Conservation (phyloP, 2,797 vertebrate species). For the Sebastes baramenuke region DNA sequence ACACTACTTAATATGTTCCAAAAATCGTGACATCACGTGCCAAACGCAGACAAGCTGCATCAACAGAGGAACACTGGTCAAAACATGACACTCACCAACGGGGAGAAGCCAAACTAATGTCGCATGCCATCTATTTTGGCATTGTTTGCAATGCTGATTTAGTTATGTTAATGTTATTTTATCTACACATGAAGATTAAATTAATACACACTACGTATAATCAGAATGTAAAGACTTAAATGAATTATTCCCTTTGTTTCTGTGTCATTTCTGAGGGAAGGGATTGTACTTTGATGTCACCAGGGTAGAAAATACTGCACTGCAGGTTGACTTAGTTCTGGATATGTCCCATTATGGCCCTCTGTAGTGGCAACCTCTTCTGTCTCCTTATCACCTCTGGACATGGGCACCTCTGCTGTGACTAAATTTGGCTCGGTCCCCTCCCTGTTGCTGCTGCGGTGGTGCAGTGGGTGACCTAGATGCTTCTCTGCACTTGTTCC, state of each 20-base stretch:
- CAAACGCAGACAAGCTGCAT: not conserved
- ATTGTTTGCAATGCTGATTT: not conserved
- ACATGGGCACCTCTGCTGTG: slow-evolving; percentile 64
- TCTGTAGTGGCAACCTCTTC: slow-evolving; percentile 17
- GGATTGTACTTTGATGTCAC: slow-evolving; percentile 29
- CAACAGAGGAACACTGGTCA: not conserved
- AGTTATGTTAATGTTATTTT: not conserved
- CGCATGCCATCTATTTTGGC: not conserved
- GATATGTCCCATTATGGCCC: slow-evolving; percentile 29
- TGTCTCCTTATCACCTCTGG: slow-evolving; percentile 70
- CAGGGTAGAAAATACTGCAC: slow-evolving; percentile 14
- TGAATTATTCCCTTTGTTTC: not conserved
- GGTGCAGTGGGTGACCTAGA: slow-evolving; percentile 68
- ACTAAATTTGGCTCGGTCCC: slow-evolving; percentile 60
- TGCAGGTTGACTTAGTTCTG: slow-evolving; percentile 35
- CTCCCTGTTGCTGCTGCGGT: slow-evolving; percentile 43
- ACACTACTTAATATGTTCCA: not conserved
- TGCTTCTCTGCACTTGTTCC: slow-evolving; percentile 58
- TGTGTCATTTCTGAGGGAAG: not conserved
- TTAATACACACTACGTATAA: not conserved
- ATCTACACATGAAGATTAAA: not conserved
- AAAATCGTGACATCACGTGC: not conserved
- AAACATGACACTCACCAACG: not conserved
- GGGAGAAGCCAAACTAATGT: not conserved
- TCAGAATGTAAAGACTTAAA: not conserved